A percentile compares a stretch with the other conserved stretches of the same genome.
Conservation (phyloP, 2,113 vertebrate genomes). For the Marmota monax region DNA sequence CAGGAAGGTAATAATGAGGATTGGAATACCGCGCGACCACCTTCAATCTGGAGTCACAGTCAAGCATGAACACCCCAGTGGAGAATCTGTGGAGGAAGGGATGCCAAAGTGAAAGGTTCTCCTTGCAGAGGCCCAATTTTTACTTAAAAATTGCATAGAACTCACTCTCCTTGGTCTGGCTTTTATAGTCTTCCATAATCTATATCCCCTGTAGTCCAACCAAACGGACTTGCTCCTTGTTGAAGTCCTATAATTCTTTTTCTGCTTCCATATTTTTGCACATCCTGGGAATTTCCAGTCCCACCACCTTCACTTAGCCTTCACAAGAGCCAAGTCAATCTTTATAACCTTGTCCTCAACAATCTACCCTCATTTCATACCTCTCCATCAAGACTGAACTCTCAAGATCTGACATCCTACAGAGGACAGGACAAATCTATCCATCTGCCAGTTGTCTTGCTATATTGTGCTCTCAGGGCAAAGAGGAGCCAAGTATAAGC, state of each 20-base stretch:
- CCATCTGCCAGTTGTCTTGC: not conserved
- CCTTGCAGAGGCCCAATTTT: not conserved
- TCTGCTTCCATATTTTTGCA: not conserved
- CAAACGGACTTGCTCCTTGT: not conserved
- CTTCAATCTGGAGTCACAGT: not conserved
- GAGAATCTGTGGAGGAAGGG: not conserved
- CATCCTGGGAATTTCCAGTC: not conserved
- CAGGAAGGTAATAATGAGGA: not conserved
- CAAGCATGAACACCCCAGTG: not conserved
- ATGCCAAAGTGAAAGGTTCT: not conserved
- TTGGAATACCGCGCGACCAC: not conserved
- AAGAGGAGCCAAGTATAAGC: not conserved
- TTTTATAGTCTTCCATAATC: not conserved
- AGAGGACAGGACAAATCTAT: not conserved
- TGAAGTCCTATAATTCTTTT: not conserved
- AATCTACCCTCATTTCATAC: not conserved
- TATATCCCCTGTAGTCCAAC: not conserved
- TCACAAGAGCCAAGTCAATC: not conserved
- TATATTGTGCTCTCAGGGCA: not conserved
- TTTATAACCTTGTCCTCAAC: not conserved
- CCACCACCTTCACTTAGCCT: not conserved
- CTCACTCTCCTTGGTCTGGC: not conserved
- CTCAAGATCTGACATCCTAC: not conserved
- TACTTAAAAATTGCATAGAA: not conserved
- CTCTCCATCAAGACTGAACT: not conserved